These are phyloP conservation scores for human (Homo sapiens) DNA, from an alignment of 2,113 vertebrate species.

Conservation along the genomic window GRCh38 chr14:77766501-77767000, in stretches of 20 bases:
- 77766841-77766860: neutral
- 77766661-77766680: neutral
- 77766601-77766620: neutral
- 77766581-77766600: neutral
- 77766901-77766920: neutral
- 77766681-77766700: neutral
- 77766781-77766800: neutral
- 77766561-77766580: neutral
- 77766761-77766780: neutral
- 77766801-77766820: neutral
- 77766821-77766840: neutral
- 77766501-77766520: neutral
- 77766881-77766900: neutral
- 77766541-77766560: neutral
- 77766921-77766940: neutral
- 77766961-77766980: no score
- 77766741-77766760: neutral
- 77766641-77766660: neutral
- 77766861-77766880: neutral
- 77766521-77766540: neutral
- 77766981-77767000: no score
- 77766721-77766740: neutral
- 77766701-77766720: neutral
- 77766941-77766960: neutral
- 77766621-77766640: neutral